A percentile compares a stretch with the other conserved stretches of the same genome.
Conservation (phyloP, 2,113 vertebrate genomes). For the Urocolius indicus region DNA sequence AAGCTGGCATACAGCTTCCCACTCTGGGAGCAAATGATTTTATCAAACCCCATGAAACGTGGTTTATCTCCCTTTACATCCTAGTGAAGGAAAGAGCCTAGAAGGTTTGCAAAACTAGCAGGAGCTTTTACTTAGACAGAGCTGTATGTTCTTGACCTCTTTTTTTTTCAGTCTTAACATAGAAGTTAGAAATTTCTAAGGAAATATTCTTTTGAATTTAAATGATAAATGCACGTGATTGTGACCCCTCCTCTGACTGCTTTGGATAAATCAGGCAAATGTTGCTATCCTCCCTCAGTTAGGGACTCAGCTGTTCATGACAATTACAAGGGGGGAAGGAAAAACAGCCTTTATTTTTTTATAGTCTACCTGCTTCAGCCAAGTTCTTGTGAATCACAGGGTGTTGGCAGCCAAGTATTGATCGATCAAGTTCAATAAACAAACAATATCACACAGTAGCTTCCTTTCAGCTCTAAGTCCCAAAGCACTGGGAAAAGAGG, state of each 20-base stretch:
- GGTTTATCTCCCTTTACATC: slow-evolving; percentile 56
- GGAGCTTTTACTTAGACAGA: neutral
- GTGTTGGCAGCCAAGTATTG: neutral
- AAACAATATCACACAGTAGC: neutral
- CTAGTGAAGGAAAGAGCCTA: neutral
- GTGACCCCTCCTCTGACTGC: neutral
- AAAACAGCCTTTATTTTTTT: neutral
- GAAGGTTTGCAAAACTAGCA: neutral
- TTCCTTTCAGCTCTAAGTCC: neutral
- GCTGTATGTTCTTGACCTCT: neutral
- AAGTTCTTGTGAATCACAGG: neutral
- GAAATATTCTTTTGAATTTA: neutral
- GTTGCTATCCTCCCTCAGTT: neutral
- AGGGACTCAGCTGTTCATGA: neutral
- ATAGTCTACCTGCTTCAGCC: neutral
- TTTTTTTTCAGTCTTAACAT: neutral
- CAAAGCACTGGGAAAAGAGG: neutral
- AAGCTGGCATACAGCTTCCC: slow-evolving; percentile 43
- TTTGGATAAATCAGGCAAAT: neutral
- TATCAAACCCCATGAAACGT: slow-evolving; percentile 68
- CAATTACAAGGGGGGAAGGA: neutral
- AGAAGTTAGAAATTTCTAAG: neutral
- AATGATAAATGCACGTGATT: neutral
- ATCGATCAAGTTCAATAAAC: neutral
- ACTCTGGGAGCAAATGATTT: slow-evolving; percentile 6